Conservation (phyloP, 30 jellyfish, hydroid and myxozoan species). For the Aurelia coerulea region DNA sequence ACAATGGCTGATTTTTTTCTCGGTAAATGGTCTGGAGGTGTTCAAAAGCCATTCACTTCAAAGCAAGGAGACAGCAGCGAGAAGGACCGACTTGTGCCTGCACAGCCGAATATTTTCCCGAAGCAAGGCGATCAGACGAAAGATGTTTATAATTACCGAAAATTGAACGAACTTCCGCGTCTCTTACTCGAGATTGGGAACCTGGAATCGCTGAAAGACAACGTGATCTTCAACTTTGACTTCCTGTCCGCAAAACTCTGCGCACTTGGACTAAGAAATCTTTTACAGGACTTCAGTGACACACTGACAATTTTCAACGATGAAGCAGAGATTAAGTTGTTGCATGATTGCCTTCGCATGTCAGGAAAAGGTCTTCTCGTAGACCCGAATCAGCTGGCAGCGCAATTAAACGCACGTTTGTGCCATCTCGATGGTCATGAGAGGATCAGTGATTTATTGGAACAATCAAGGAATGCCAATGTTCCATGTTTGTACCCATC, state of each 20-base stretch:
- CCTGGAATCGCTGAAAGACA: constrained; percentile 47
- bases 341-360: constrained; percentile 71
- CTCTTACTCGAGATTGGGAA: constrained; percentile 57
- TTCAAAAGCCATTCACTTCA: constrained; percentile 64
- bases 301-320: constrained; percentile 52
- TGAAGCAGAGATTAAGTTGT: constrained; percentile 66
- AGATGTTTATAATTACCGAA: constrained; percentile 72
- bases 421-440: constrained; percentile 22
- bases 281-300: constrained; percentile 72
- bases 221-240: constrained; percentile 69
- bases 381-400: constrained; percentile 79
- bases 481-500: constrained; percentile 75
- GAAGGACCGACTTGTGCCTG: constrained; percentile 76
- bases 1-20: constrained; percentile 69
- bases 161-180: constrained; percentile 84
- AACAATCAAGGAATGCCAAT: constrained; percentile 55
- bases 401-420: constrained; percentile 72
- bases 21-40: constrained; percentile 84
- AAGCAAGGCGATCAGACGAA: constrained; percentile 24
- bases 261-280: constrained; percentile 66
- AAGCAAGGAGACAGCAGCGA: constrained; percentile 67
- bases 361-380: constrained; percentile 49
- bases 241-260: constrained; percentile 66
- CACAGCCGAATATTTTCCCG: constrained; percentile 83
- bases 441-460: constrained; percentile 28